Evolutionary conservation across 2,113 vertebrate species (phyloP), one percentile per base, ranked within the genome.

Genomic region (Apodemus speciosus): DNA sequence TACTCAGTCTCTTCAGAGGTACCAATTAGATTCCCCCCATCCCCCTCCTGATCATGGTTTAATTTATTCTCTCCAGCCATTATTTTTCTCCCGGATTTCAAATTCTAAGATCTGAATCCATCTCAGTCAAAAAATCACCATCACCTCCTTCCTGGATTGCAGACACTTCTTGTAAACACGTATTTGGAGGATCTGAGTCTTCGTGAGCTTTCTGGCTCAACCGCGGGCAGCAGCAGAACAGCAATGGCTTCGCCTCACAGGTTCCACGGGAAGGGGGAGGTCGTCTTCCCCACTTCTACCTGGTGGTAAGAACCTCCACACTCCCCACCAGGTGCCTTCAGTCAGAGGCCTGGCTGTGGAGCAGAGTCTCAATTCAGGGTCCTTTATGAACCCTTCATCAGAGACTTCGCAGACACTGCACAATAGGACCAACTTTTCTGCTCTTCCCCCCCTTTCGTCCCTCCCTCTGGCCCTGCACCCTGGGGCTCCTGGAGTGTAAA

Each of bases 401-500:
- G n/a, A 66, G 69, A 69, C 6, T 21, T 73, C 49, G 40, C 27
- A 58, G 69, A 60, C 5, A 27, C 20, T 66, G 6, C 10, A 16
- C 71, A 21, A 5, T 8, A 16, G 20, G 38, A 32, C 62, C 51
- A 9, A 6, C 3, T 38, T 16, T 80, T 30, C 77, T 62, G 11
- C 56, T 38, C 46, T 68, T 49, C 60, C 43, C 14, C 9, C n/a
- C 35, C 43, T 53, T 46, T 35, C 23, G 4, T 23, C 13, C 20
- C 18, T 53, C 43, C 62, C 32, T 30, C 35, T 35, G 40, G 27
- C 20, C 9, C 81, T 10, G 2, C 21, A 43, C 16, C 46, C 20
- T 10, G 9, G 3, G 56, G 2, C 6, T 23, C n/a, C 20, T 16
- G 9, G 3, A 56, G 2, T 3, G 35, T 4, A 15, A 9, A 53